Conservation (phyloP, 2,113 vertebrate genomes). For the Spermophilus dauricus region DNA sequence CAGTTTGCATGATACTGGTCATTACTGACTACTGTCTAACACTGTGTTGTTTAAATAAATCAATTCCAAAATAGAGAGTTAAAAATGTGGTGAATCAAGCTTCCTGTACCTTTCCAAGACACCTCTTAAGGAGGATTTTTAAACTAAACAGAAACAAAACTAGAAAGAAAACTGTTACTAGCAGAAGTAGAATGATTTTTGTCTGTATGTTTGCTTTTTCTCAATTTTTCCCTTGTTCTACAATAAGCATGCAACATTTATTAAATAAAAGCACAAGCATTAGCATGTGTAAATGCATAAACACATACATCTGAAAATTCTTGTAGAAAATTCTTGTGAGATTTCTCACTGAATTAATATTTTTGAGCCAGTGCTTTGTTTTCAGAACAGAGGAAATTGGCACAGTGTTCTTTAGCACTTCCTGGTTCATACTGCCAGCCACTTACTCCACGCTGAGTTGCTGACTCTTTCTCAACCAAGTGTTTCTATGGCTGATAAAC, state of each 20-base stretch:
- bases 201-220: neutral
- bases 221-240: neutral
- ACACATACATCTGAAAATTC: neutral
- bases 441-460: neutral
- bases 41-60: neutral
- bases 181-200: neutral
- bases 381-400: neutral
- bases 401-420: neutral
- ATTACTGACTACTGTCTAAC: too few relatives aligned
- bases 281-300: neutral
- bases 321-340: neutral
- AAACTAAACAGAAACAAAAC: neutral
- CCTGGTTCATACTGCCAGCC: neutral
- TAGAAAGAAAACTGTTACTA: neutral
- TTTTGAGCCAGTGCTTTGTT: neutral
- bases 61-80: neutral
- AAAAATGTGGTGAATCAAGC: neutral
- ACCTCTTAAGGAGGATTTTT: neutral
- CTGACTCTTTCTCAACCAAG: neutral
- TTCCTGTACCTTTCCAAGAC: neutral
- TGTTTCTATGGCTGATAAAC: neutral
- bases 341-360: neutral
- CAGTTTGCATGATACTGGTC: too few relatives aligned
- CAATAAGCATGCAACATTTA: neutral
- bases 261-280: slow-evolving; percentile 25